Conservation (phyloP, 2,113 vertebrate species). For the Chaetorhynchus papuensis region DNA sequence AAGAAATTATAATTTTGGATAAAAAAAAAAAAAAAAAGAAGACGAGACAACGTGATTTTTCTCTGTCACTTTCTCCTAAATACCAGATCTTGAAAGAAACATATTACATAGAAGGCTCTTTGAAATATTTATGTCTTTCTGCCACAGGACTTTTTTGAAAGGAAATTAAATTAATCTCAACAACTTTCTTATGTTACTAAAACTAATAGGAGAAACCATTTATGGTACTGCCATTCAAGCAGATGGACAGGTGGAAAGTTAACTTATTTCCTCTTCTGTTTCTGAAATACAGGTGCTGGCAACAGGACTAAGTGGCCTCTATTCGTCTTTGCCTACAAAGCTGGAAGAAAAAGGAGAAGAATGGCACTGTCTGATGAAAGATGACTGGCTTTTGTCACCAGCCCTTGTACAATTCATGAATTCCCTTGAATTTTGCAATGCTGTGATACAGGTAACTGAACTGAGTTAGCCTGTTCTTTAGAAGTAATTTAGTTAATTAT, state of each 20-base stretch:
- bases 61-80: not conserved
- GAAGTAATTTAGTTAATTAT: not conserved
- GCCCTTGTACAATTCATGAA: conserved; percentile 94
- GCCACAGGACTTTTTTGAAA: not conserved
- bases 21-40: not conserved
- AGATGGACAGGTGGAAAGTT: not conserved
- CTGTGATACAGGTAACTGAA: conserved; percentile 87
- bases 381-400: conserved; percentile 90
- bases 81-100: not conserved
- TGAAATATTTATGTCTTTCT: not conserved
- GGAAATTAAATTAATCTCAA: not conserved
- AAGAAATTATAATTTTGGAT: not conserved
- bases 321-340: conserved; percentile 92
- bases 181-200: not conserved
- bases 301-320: conserved; percentile 93
- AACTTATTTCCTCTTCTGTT: not conserved
- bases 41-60: not conserved
- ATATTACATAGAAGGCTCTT: not conserved
- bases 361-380: conserved; percentile 90
- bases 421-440: conserved; percentile 96
- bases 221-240: not conserved
- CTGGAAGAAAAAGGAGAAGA: conserved; percentile 88
- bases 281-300: conserved; percentile 84
- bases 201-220: not conserved
- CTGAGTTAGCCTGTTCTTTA: not conserved